These are phyloP conservation scores for Trematomus bernacchii DNA, from an alignment of 2,797 vertebrate genomes.

Conservation along the genomic window DNA sequence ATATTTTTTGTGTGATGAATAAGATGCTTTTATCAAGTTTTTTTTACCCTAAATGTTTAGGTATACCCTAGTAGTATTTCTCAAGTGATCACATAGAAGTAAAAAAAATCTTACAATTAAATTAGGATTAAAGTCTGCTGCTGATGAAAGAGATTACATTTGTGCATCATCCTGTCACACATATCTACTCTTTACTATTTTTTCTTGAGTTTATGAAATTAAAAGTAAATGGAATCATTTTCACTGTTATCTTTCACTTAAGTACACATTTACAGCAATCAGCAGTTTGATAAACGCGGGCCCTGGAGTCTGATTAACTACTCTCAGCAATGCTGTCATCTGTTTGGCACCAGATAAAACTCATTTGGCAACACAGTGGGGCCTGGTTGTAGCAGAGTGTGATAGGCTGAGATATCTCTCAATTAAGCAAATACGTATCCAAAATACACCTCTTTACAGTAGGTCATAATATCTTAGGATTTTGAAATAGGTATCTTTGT, in stretches of 20 bases:
- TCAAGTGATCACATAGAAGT: neutral
- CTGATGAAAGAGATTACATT: neutral
- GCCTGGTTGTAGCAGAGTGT: neutral
- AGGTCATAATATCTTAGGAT: neutral
- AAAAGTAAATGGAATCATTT: neutral
- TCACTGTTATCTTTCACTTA: neutral
- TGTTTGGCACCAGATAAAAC: constrained; percentile 48
- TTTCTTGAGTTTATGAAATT: neutral
- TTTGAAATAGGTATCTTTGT: neutral
- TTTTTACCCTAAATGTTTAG: neutral
- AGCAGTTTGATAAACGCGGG: neutral
- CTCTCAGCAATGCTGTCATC: constrained; percentile 23
- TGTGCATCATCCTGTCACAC: neutral
- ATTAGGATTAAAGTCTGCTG: neutral
- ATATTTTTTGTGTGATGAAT: neutral
- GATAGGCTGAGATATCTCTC: constrained; percentile 2
- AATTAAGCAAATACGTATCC: neutral
- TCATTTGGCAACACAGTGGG: constrained; percentile 21
- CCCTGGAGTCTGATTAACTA: constrained; percentile 18
- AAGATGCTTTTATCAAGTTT: neutral
- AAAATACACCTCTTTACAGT: constrained; percentile 1
- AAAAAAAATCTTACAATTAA: too few species aligned
- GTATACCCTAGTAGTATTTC: neutral
- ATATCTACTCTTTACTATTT: neutral
- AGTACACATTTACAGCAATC: constrained; percentile 6